These are phyloP conservation scores for human (Homo sapiens) DNA, from an alignment of 2,113 vertebrate species.

Conservation along the genomic window GRCh38 chr9:18251501-18252000, in stretches of 20 bases:
- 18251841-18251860: neutral
- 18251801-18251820: neutral
- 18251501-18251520: neutral
- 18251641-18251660: neutral
- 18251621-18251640: neutral
- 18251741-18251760: neutral
- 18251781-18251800: neutral
- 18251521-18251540: neutral
- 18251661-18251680: neutral
- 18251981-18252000: conserved; percentile 10
- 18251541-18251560: neutral
- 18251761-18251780: neutral
- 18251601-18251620: neutral
- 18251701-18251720: neutral
- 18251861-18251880: conserved; percentile 3
- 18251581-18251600: neutral
- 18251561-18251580: neutral
- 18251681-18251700: neutral
- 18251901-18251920: neutral
- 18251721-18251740: conserved; percentile 35
- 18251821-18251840: conserved; percentile 27
- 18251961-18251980: neutral
- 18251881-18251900: neutral
- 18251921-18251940: neutral
- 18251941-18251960: neutral